Base-by-base conservation (phyloP, 1,140 invertebrate species). In the Habropoda laboriosa region DNA sequence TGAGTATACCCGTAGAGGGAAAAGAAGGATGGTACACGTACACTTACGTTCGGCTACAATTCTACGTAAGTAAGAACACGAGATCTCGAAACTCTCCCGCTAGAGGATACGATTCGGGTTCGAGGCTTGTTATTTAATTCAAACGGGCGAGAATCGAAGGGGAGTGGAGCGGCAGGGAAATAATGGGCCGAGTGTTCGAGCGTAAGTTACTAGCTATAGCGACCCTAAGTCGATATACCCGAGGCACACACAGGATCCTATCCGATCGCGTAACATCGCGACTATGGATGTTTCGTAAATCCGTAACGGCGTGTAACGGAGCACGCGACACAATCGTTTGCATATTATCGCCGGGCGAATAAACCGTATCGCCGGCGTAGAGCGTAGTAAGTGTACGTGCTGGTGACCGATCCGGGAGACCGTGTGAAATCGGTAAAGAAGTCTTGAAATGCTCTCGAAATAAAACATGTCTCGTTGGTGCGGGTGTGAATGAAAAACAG, bases 291-390 rank as follows among this genome's bases (percentile, higher is more conserved):
- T 67, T 55, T 35, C 47, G 49, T 51, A 75, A 75, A 75, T 66
- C 40, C 40, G 74, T 68, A 76, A 76, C 49, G 38, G 16, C 63
- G 30, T 76, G 63, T 76, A 76, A 57, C 63, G 51, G 8, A 45
- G 30, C 73, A 76, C 73, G 73, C 73, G 73, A 76, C 40, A 67
- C n/a, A 55, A 67, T 67, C 63, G 74, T 76, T 76, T 76, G 74
- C 61, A 76, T 76, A 76, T 74, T 63, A 27, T 47, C 42, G 42
- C 7, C 12, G 16, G 6, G 70, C 40, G 30, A 42, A 51, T 63
- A 30, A 57, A 76, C 51, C 49, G 63, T 76, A 55, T 57, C 57
- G 30, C 51, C 35, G n/a, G n/a, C n/a, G 21, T 24, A 32, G 12
- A n/a, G n/a, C 47, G 35, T n/a, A n/a, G n/a, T n/a, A n/a, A n/a